Evolutionary conservation across 2,113 vertebrate species (phyloP), one percentile per base, ranked within the genome.

Genomic region (Engystomops pustulosus): DNA sequence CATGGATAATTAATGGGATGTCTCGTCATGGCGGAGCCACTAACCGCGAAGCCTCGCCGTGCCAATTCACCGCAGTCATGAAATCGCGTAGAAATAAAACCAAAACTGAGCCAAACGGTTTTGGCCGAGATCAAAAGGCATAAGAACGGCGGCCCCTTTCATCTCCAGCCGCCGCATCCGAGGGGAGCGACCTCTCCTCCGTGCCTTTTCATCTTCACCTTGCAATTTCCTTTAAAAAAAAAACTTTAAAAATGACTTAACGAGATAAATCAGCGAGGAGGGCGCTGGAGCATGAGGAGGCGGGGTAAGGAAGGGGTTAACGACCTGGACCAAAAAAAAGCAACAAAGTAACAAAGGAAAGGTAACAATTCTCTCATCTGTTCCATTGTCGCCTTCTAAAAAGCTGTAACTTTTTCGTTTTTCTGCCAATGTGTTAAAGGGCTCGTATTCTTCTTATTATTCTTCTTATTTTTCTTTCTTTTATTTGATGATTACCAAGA

Each of bases 91-190:
- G 90, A 92, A 90, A 87, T 90, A 89, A 93, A 93, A 93, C 88
- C 89, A 93, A 94, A 96, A 94, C 91, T 94, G 90, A 93, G 88
- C 89, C 91, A 93, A 94, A 93, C 93, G 89, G 88, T 92, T 94
- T 92, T 93, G 92, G 87, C 90, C 85, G 87, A 93, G 91, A 92
- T 92, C 88, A 93, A 92, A 91, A 90, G 85, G 89, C 88, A 88
- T 91, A 90, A 86, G 89, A 91, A 87, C 91, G 91, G n/a, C n/a
- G 91, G 92, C 90, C 90, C 90, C 93, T 94, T 95, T 95, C 91
- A 94, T 94, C 91, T 92, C 89, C 91, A 85, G 88, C 90, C 88
- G n/a, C n/a, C n/a, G n/a, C n/a, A n/a, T n/a, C n/a, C n/a, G n/a
- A n/a, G n/a, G n/a, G n/a, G n/a, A n/a, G n/a, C n/a, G n/a, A n/a